These are phyloP conservation scores for Trachemys scripta DNA, from an alignment of 2,113 vertebrate genomes.

Conservation along the genomic window DNA sequence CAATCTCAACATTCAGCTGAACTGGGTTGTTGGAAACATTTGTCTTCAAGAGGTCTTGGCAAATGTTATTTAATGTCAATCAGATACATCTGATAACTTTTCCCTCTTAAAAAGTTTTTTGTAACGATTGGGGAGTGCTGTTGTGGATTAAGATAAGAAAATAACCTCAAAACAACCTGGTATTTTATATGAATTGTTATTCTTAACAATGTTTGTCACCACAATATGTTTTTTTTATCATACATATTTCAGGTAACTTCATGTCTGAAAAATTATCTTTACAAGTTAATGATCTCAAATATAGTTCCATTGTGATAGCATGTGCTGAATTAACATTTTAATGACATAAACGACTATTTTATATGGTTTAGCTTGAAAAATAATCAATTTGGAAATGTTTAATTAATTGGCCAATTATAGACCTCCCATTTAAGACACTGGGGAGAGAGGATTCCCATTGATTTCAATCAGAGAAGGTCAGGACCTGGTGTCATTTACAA, in stretches of 20 bases:
- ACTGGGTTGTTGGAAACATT: conserved; percentile 55
- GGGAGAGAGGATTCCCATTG: not conserved
- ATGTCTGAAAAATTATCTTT: not conserved
- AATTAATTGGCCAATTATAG: conserved; percentile 33
- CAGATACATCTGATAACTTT: conserved; percentile 64
- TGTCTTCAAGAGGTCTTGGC: conserved; percentile 59
- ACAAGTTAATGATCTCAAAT: accelerated
- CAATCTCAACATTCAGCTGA: not conserved
- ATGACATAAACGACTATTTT: not conserved
- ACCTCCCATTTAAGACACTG: not conserved
- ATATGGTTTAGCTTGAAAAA: conserved; percentile 11
- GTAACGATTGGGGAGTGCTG: not conserved
- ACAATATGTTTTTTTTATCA: accelerated
- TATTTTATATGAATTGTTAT: not conserved
- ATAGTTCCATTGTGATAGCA: conserved; percentile 10
- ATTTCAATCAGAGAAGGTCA: conserved; percentile 28
- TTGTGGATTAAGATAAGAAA: conserved; percentile 3
- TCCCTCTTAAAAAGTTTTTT: conserved; percentile 39
- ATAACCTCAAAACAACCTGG: conserved; percentile 9
- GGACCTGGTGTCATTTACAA: not conserved
- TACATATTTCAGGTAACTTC: not conserved
- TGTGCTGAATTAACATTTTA: conserved; percentile 37
- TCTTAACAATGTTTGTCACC: not conserved
- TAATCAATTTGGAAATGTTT: conserved; percentile 37
- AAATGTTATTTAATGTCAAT: conserved; percentile 45